Evolutionary conservation across 2,797 vertebrate species (phyloP).

Genomic region (Pipistrellus nathusii): DNA sequence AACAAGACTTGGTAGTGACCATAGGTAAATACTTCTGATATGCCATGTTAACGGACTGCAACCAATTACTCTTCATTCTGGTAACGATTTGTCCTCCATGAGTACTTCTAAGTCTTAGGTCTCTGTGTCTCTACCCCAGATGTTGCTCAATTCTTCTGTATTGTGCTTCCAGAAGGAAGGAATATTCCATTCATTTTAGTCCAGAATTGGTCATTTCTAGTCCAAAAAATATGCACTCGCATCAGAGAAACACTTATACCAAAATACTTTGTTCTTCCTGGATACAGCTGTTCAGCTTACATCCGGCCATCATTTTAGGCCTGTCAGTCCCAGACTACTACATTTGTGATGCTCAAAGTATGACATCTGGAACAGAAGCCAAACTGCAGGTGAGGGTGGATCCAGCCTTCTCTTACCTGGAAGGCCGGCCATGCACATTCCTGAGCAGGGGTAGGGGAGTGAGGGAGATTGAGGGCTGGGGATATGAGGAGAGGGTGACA

Average conservation of each 20-base stretch:
- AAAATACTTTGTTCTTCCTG: slow-evolving; percentile 23
- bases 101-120: not conserved
- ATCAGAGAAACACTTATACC: not conserved
- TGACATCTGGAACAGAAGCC: slow-evolving; percentile 5
- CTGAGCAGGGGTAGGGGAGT: not conserved
- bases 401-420: slow-evolving; percentile 25
- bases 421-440: not conserved
- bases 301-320: not conserved
- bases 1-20: not conserved
- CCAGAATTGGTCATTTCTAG: slow-evolving; percentile 38
- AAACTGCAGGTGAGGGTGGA: slow-evolving; percentile 9
- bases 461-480: not conserved
- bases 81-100: not conserved
- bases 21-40: not conserved
- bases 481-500: slow-evolving; percentile 23
- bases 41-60: not conserved
- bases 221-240: not conserved
- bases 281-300: slow-evolving; percentile 19
- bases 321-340: not conserved
- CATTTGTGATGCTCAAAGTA: not conserved
- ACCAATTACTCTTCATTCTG: not conserved
- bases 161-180: slow-evolving; percentile 28
- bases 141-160: not conserved
- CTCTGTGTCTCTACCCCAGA: not conserved
- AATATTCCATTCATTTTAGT: not conserved